Conservation (phyloP, 2,113 vertebrate genomes). For the Addax nasomaculatus region DNA sequence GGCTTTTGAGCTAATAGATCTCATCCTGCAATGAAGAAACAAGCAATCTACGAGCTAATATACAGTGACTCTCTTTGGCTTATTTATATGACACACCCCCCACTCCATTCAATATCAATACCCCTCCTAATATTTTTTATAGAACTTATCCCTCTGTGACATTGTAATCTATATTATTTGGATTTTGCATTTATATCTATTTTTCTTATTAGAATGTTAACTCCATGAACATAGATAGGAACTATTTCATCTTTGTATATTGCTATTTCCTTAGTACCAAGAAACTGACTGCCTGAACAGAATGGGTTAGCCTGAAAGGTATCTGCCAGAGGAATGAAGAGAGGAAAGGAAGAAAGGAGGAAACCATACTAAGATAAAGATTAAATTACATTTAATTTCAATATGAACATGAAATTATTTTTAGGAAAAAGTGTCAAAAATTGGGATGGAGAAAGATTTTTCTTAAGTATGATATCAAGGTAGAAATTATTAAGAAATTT, state of each 20-base stretch:
- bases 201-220: not conserved
- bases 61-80: not conserved
- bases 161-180: not conserved
- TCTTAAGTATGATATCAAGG: not conserved
- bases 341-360: not conserved
- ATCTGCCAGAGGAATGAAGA: not conserved
- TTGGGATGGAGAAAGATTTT: not conserved
- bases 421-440: not conserved
- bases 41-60: not conserved
- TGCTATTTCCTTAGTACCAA: not conserved
- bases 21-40: not conserved
- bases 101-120: not conserved
- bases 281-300: not conserved
- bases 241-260: not conserved
- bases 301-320: not conserved
- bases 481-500: not conserved
- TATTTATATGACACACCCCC: accelerated
- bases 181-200: not conserved
- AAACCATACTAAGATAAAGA: not conserved
- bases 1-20: not conserved
- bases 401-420: not conserved
- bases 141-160: not conserved
- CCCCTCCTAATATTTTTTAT: not conserved
- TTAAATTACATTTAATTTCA: not conserved
- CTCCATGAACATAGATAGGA: not conserved